These are phyloP conservation scores for Argyresthia albistria DNA, from an alignment of 2,888 invertebrate genomes.

Conservation along the genomic window DNA sequence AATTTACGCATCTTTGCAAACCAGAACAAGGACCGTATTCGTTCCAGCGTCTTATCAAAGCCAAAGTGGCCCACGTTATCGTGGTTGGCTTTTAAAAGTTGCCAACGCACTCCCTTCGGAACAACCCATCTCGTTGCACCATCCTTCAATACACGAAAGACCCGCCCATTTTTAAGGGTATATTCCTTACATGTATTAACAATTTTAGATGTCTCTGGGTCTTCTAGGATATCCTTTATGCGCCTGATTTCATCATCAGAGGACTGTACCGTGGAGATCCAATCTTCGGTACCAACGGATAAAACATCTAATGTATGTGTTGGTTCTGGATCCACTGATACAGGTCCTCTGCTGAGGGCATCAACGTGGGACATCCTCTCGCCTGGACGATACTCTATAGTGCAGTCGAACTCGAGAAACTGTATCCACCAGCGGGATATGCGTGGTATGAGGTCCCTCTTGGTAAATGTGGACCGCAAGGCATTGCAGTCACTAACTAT, in stretches of 20 bases:
- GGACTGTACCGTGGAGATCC: constrained; percentile 11
- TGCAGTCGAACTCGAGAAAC: constrained; percentile 23
- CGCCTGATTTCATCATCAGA: constrained; percentile 10
- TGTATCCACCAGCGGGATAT: constrained; percentile 27
- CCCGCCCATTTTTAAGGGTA: constrained; percentile 10
- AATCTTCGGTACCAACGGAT: constrained; percentile 7
- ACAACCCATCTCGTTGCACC: constrained; percentile 5
- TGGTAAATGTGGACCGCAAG: constrained; percentile 21
- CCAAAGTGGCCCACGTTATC: constrained; percentile 6
- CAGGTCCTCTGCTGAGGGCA: constrained; percentile 19
- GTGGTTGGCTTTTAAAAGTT: constrained; percentile 3
- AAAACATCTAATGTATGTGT: constrained; percentile 4
- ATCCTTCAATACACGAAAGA: constrained; percentile 11
- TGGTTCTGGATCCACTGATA: neutral
- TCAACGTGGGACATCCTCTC: constrained; percentile 26
- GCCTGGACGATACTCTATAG: constrained; percentile 16
- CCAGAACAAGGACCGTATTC: constrained; percentile 1
- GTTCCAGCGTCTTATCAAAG: constrained; percentile 6
- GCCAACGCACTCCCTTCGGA: constrained; percentile 4
- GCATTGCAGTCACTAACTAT: constrained; percentile 29
- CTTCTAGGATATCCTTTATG: constrained; percentile 9
- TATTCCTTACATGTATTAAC: constrained; percentile 8
- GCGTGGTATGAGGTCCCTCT: constrained; percentile 19
- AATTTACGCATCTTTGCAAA: neutral
- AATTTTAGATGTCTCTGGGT: constrained; percentile 6